Evolutionary conservation across 2,797 vertebrate species (phyloP), one percentile per base, ranked within the genome.

Genomic region (Mycteria americana): DNA sequence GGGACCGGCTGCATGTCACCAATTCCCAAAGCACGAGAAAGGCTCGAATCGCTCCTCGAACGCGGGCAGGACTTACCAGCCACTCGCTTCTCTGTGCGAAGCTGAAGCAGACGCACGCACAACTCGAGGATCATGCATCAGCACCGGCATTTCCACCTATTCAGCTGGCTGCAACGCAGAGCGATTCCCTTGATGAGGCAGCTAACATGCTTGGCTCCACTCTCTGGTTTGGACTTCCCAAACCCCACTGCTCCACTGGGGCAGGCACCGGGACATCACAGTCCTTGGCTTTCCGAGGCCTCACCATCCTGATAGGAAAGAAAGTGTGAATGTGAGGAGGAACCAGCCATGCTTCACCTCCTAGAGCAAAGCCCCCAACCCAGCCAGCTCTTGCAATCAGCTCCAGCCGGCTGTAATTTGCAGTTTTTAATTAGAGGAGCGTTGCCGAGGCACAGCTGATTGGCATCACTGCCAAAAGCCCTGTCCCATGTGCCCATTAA

Each of bases 1-100:
- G 0, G 25, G 35, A 22, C 30, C 15, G 9, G 67, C 41, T 27
- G 1, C 2, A 0, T 0, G 0, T 10, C 53, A 8, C 18, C 3
- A 0, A 50, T 50, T 86, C 46, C 82, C 60, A 19, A 21, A 33
- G 19, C 25, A 3, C 0, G 0, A 57, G 21, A 48, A 64, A 45
- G 45, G n/a, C 63, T 89, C 6, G 0, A 1, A 43, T 37, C 5
- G 1, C 57, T 25, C 46, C 57, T 6, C 10, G 2, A 62, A 24
- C 2, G 0, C 6, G 0, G 28, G 35, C 51, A 37, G 68, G 41
- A 68, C 75, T 68, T 18, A 80, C 54, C 27, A 0, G 17, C 59
- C 3, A 1, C 45, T 31, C 1, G 3, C 31, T 72, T n/a, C 64
- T 23, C 73, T 2, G 3, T 6, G 0, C 1, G 2, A 19, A 45